A percentile compares a stretch with the other conserved stretches of the same genome.
phyloP scores from a whole-genome alignment of 35 echinoderm and acorn worm species.

The Heliocidaris tuberculata region DNA sequence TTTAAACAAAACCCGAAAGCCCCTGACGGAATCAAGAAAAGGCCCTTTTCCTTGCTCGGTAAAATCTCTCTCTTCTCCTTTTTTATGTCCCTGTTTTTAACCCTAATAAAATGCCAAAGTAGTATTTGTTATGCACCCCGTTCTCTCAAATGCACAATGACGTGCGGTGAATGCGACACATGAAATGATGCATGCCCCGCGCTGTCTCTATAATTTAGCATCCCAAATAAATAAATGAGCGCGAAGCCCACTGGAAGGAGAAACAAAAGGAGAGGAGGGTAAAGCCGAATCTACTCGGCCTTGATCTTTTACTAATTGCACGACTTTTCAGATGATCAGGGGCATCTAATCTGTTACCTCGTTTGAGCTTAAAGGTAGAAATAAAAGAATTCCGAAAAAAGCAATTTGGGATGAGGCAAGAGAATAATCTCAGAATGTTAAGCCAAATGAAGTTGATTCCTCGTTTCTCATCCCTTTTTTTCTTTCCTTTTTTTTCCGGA shows the following conservation, averaged over 20 bases:
- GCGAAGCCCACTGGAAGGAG: not conserved
- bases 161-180: not conserved
- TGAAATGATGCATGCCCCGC: not conserved
- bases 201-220: conserved; percentile 3
- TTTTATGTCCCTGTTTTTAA: not conserved
- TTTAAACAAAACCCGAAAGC: not conserved
- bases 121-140: conserved; percentile 23
- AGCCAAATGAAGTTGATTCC: too few relatives aligned
- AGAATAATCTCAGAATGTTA: not conserved
- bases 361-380: not conserved
- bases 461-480: too few relatives aligned
- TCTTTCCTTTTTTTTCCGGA: too few relatives aligned
- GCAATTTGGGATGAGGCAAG: not conserved
- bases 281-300: not conserved
- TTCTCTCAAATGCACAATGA: not conserved
- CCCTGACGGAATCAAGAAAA: not conserved
- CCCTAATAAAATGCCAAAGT: conserved; percentile 20
- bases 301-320: conserved; percentile 18
- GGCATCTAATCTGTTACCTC: not conserved
- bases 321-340: conserved; percentile 8
- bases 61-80: not conserved
- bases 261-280: not conserved
- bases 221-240: conserved; percentile 1
- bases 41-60: not conserved
- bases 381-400: not conserved